Evolutionary conservation across 2,888 invertebrate genomes (phyloP).

Genomic region (Watsonalla binaria): DNA sequence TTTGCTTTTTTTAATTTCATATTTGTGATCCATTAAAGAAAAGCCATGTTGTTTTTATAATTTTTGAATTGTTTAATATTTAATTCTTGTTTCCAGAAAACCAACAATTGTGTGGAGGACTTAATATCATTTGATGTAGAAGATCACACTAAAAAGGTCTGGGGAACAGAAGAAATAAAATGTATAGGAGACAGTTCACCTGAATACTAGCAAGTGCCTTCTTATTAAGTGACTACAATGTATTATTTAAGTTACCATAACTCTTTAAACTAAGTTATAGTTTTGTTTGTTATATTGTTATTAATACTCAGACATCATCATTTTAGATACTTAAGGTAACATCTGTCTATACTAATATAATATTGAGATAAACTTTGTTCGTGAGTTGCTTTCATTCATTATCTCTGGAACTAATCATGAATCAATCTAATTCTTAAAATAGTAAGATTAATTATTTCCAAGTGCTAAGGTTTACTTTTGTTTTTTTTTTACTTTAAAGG

Average conservation of each 20-base stretch:
- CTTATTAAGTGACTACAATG: conserved; percentile 24
- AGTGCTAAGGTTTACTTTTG: too few relatives aligned
- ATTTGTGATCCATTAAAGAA: too few relatives aligned
- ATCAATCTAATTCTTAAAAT: too few relatives aligned
- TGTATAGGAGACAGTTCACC: conserved; percentile 63
- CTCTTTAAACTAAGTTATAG: conserved; percentile 9
- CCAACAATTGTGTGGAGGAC: conserved; percentile 47
- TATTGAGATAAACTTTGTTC: too few relatives aligned
- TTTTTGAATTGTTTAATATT: neutral
- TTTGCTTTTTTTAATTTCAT: too few relatives aligned
- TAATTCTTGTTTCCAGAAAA: conserved; percentile 48
- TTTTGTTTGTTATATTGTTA: conserved; percentile 1
- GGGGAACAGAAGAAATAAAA: conserved; percentile 47
- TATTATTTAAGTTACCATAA: conserved; percentile 46
- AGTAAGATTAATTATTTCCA: too few relatives aligned
- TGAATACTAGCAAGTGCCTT: conserved; percentile 69
- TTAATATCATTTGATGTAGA: conserved; percentile 68
- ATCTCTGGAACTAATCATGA: too few relatives aligned
- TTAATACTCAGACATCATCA: neutral
- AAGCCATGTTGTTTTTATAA: too few relatives aligned
- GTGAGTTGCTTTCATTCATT: too few relatives aligned
- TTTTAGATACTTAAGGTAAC: neutral
- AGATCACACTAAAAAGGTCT: conserved; percentile 44
- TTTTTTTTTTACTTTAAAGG: too few relatives aligned
- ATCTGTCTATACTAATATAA: neutral